Conservation (phyloP, 2,888 invertebrate species). For the Rhagonycha fulva region DNA sequence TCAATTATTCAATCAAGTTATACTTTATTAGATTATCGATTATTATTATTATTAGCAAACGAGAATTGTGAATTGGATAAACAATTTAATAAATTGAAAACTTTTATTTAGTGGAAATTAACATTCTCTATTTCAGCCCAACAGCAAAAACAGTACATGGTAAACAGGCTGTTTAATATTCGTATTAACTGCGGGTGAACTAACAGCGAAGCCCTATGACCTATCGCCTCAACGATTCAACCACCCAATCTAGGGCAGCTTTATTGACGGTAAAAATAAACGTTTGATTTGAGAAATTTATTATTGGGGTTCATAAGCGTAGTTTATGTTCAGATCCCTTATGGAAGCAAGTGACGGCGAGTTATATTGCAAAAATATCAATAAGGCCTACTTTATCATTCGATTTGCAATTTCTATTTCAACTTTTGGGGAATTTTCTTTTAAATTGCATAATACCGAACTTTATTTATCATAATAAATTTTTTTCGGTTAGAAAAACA, state of each 20-base stretch:
- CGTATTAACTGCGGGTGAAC: constrained; percentile 22
- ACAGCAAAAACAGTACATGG: constrained; percentile 7
- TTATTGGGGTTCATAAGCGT: constrained; percentile 26
- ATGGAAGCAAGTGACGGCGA: constrained; percentile 5
- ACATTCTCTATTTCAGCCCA: neutral
- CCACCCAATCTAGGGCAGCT: constrained; percentile 20
- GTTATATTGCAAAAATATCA: constrained; percentile 23
- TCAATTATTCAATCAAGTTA: too few relatives aligned
- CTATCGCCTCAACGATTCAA: constrained; percentile 26
- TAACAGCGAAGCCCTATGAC: constrained; percentile 19
- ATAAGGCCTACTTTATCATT: constrained; percentile 18
- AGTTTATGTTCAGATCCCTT: constrained; percentile 22
- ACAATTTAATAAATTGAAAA: neutral
- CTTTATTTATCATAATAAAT: neutral
- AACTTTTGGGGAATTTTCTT: neutral
- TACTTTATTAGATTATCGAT: too few relatives aligned
- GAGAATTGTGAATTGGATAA: neutral
- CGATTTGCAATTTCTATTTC: constrained; percentile 3
- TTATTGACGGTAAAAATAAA: constrained; percentile 31
- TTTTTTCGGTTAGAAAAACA: neutral
- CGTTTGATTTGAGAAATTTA: constrained; percentile 29
- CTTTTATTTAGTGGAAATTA: neutral
- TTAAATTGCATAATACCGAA: neutral
- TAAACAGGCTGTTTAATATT: constrained; percentile 23
- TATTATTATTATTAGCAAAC: too few relatives aligned